Base-by-base conservation (phyloP, 2,113 vertebrate genomes). In the Elaphurus davidianus region DNA sequence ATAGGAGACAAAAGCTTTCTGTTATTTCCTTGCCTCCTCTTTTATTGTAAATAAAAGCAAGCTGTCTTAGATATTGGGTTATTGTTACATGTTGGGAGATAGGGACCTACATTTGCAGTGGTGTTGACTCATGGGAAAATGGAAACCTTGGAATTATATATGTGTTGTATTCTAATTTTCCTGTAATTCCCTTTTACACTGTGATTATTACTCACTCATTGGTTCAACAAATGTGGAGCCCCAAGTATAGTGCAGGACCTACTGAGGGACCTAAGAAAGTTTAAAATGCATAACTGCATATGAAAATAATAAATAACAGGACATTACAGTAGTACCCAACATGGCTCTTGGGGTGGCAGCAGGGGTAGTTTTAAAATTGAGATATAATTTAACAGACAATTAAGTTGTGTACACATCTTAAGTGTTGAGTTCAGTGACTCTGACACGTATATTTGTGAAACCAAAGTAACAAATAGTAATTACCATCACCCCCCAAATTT, bases 1-100 rank as follows among this genome's bases (percentile, higher is more conserved):
- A 57, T 59, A n/a, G 2, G 84, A 88, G 87, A 96, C 92, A 97
- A 93, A 87, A 96, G 78, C 83, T 52, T 97, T 84, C 54, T 94
- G 84, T 97, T 97, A 79, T 91, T 98, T 98, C 45, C 47, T 78
- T 95, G 87, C 88, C 47, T 91, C 74, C 89, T 84, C 55, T 74
- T 23, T 64, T 43, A 33, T 28, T 97, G 88, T 98, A 7, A 11
- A 92, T 82, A 92, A 96, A 95, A 94, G 59, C 64, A 30, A 81
- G 52, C 64, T 97, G 43, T 43, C 74, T 96, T 87, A 79, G 93
- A 89, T 57, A 28, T 19, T 62, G 86, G 33, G 27, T 95, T 87
- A 88, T 59, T 87, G 45, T 79, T 98, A 95, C 83, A 33, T 47
- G 76, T 21, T 95, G 64, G 81, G 92, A 94, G 86, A 92, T 82